Evolutionary conservation across 2,888 invertebrate species (phyloP).

Genomic region (Teleiodes luculella): DNA sequence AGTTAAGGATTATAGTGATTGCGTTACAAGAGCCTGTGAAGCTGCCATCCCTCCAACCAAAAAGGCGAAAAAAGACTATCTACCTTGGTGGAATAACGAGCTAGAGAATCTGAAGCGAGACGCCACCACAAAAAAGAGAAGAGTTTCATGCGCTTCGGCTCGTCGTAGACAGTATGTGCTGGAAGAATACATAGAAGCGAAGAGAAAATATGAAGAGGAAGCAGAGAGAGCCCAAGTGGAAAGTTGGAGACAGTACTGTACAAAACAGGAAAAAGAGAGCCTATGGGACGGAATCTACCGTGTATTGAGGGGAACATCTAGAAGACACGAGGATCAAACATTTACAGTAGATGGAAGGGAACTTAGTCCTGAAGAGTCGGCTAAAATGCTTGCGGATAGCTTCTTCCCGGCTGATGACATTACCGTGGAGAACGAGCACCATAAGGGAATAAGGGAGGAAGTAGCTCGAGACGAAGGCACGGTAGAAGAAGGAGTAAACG

Average conservation of each 20-base stretch:
- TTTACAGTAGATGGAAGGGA: not conserved
- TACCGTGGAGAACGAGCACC: not conserved
- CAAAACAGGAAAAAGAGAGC: not conserved
- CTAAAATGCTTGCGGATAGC: not conserved
- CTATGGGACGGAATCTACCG: not conserved
- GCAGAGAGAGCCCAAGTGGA: not conserved
- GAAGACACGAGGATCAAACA: not conserved
- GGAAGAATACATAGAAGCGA: not conserved
- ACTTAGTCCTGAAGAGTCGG: not conserved
- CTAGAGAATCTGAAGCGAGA: not conserved
- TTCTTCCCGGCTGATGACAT: not conserved
- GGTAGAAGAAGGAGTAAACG: not conserved
- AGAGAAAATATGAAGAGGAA: not conserved
- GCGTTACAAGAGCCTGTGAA: too few relatives aligned
- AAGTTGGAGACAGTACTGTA: not conserved
- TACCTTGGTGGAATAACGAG: slow-evolving; percentile 7
- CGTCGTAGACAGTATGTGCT: not conserved
- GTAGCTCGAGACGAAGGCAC: too few relatives aligned
- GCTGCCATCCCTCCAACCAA: too few relatives aligned
- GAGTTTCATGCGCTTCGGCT: not conserved
- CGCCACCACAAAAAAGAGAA: not conserved
- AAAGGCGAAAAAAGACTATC: too few relatives aligned
- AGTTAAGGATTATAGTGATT: too few relatives aligned
- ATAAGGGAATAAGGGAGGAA: not conserved
- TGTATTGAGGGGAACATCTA: not conserved